phyloP scores from a whole-genome alignment of 2,113 vertebrate species.

The Athene noctua region DNA sequence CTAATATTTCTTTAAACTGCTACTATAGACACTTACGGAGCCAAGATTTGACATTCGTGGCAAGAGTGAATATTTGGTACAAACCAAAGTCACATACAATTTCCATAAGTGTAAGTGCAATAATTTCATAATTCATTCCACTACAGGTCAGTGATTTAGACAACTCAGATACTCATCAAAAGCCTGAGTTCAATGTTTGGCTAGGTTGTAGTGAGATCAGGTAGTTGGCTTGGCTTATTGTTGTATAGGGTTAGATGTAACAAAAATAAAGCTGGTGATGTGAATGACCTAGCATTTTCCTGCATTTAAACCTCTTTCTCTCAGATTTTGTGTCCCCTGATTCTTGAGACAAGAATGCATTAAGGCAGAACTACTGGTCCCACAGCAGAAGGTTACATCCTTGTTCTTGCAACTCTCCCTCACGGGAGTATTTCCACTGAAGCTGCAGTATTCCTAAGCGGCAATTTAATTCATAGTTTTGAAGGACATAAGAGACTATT shows the following conservation, averaged over 20 bases:
- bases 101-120: not conserved
- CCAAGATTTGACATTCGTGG: not conserved
- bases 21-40: not conserved
- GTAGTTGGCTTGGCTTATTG: not conserved
- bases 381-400: not conserved
- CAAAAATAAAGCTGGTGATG: not conserved
- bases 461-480: not conserved
- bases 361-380: not conserved
- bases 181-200: not conserved
- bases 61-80: not conserved
- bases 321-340: not conserved
- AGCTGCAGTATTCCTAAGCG: not conserved
- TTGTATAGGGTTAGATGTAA: not conserved
- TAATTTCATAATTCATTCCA: not conserved
- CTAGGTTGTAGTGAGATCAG: not conserved
- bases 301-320: not conserved
- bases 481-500: not conserved
- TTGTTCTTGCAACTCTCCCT: not conserved
- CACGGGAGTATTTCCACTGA: not conserved
- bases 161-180: not conserved
- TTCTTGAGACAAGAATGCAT: fast-evolving
- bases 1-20: not conserved
- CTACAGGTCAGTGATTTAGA: not conserved
- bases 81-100: not conserved
- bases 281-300: not conserved